A percentile compares a stretch with the other conserved stretches of the same genome.
Conservation (phyloP, 2,797 vertebrate species). For the Harpagifer antarcticus region DNA sequence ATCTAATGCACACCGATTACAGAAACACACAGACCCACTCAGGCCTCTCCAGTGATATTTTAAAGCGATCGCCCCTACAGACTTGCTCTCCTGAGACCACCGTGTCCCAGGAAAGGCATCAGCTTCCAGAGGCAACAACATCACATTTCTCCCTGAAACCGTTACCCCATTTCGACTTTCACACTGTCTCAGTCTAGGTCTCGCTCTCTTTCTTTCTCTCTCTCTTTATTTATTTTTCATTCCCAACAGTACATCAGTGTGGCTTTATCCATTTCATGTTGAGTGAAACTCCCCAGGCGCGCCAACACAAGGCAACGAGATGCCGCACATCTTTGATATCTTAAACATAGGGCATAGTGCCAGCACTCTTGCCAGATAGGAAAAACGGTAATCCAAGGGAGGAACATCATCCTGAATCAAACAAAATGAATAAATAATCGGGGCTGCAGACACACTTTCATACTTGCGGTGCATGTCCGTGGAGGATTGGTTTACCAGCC, state of each 20-base stretch:
- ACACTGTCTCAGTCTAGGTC: slow-evolving; percentile 12
- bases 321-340: slow-evolving; percentile 86
- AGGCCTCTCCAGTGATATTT: slow-evolving; percentile 73
- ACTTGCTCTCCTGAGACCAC: slow-evolving; percentile 74
- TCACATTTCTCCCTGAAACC: slow-evolving; percentile 69
- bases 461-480: slow-evolving; percentile 83
- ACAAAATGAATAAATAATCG: slow-evolving; percentile 89
- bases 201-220: neutral
- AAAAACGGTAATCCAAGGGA: slow-evolving; percentile 80
- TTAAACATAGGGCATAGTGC: slow-evolving; percentile 86
- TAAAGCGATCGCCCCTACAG: slow-evolving; percentile 68
- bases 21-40: slow-evolving; percentile 62
- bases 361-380: slow-evolving; percentile 80
- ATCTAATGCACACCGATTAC: slow-evolving; percentile 74
- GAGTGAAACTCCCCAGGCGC: slow-evolving; percentile 84
- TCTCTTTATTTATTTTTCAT: slow-evolving; percentile 11
- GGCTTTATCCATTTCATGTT: slow-evolving; percentile 86
- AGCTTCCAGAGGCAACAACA: slow-evolving; percentile 57
- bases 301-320: slow-evolving; percentile 78
- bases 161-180: slow-evolving; percentile 75
- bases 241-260: slow-evolving; percentile 68
- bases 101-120: slow-evolving; percentile 61
- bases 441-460: slow-evolving; percentile 84
- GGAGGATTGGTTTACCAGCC: slow-evolving; percentile 84
- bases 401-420: slow-evolving; percentile 86